Evolutionary conservation across 2,888 invertebrate genomes (phyloP).

Genomic region (Drosophila paranaensis): DNA sequence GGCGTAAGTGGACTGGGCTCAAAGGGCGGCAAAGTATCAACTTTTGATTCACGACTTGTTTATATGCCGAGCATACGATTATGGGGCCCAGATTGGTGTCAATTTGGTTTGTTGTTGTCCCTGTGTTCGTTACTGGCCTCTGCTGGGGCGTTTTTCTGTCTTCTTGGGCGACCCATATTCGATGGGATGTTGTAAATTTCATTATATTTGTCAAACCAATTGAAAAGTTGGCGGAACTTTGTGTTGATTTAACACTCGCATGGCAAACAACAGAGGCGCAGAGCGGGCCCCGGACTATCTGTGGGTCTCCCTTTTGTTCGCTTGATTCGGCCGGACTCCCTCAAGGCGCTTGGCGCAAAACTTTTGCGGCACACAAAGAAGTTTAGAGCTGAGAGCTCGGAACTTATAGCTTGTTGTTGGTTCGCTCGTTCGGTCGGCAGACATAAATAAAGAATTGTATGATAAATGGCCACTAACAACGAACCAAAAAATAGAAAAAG

Average conservation of each 20-base stretch:
- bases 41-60: slow-evolving; percentile 6
- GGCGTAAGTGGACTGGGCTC: neutral
- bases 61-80: slow-evolving; percentile 7
- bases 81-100: slow-evolving; percentile 11
- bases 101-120: slow-evolving; percentile 20
- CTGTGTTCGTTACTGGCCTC: neutral
- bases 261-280: slow-evolving; percentile 33
- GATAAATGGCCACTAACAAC: slow-evolving; percentile 63
- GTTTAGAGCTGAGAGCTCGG: slow-evolving; percentile 14
- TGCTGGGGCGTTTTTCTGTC: neutral
- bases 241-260: slow-evolving; percentile 71
- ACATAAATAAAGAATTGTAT: slow-evolving; percentile 71
- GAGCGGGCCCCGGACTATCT: slow-evolving; percentile 43
- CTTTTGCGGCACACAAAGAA: slow-evolving; percentile 40
- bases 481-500: slow-evolving; percentile 47
- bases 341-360: slow-evolving; percentile 38
- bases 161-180: slow-evolving; percentile 18
- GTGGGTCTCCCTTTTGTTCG: slow-evolving; percentile 27
- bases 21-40: neutral
- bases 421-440: slow-evolving; percentile 12
- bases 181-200: slow-evolving; percentile 42
- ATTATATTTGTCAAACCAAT: slow-evolving; percentile 75
- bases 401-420: slow-evolving; percentile 27
- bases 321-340: slow-evolving; percentile 42
- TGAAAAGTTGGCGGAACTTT: slow-evolving; percentile 70